phyloP scores from a whole-genome alignment of 2,797 vertebrate genomes.

The Urosaurus nigricauda region DNA sequence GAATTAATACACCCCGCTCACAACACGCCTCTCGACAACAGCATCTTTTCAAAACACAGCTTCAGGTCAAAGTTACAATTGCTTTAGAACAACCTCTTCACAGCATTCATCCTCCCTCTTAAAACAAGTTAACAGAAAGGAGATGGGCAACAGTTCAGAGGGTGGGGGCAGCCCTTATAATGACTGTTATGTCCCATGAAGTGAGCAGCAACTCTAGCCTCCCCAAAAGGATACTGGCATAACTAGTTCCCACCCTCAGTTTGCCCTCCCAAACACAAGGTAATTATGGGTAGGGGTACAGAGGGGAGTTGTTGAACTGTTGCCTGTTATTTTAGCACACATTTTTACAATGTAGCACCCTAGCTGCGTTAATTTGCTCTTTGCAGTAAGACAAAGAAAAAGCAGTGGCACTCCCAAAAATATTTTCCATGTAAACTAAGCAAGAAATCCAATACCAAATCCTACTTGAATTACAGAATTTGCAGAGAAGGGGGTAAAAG shows the following conservation, averaged over 20 bases:
- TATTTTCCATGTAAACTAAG: background rate
- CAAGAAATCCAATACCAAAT: background rate
- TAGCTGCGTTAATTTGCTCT: conserved; percentile 44
- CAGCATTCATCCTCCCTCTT: conserved; percentile 45
- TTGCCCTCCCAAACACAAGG: conserved; percentile 13
- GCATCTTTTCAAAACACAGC: conserved; percentile 68
- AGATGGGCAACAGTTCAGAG: conserved; percentile 53
- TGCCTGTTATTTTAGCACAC: conserved; percentile 43
- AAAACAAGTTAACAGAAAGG: conserved; percentile 38
- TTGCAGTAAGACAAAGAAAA: background rate
- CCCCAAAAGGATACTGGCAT: background rate
- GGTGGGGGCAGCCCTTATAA: conserved; percentile 39
- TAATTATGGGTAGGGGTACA: background rate
- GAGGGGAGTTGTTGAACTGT: conserved; percentile 26
- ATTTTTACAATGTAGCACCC: conserved; percentile 36
- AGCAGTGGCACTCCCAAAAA: background rate
- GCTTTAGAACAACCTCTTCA: conserved; percentile 44
- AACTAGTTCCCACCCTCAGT: conserved; percentile 21
- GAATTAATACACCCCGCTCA: conserved; percentile 93
- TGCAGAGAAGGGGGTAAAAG: conserved; percentile 9
- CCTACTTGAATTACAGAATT: background rate
- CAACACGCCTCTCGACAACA: conserved; percentile 77
- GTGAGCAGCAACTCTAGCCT: conserved; percentile 15
- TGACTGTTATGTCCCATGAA: conserved; percentile 40
- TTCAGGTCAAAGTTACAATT: conserved; percentile 52